Evolutionary conservation across 1,140 invertebrate species (phyloP), one percentile per base, ranked within the genome.

Genomic region (Euwallacea similis): DNA sequence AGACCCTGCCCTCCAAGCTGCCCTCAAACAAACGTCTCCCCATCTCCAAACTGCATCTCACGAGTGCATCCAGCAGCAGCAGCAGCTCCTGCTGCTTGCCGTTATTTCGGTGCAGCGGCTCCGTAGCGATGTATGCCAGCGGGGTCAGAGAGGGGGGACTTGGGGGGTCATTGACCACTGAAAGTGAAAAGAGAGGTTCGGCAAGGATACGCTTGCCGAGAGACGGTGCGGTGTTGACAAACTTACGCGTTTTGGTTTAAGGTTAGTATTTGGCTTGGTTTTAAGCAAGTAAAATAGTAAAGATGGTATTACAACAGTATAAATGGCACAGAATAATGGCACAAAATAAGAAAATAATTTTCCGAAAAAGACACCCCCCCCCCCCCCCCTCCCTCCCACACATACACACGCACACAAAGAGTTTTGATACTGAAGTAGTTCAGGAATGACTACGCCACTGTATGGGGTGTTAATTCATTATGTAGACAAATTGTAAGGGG

Each of bases 151-250:
- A 59, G 62, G 72, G 68, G 58, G 63, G 64, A 47, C 42, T n/a
- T 44, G 47, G 42, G 44, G 74, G 74, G 74, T 78, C 76, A 74
- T 74, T 71, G 74, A 64, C 76, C 76, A 73, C 76, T 76, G 76
- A 78, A 78, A 78, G 76, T 78, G 76, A 78, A 78, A 78, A 76
- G 76, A 78, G 76, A 78, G 74, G 76, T 75, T 75, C 72, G 72
- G 75, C 74, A 76, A 76, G 75, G 75, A 76, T 76, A 76, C 64
- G 62, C 63, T 42, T 67, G 46, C 44, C 43, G 46, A 15, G 47
- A 62, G 69, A 53, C 63, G 71, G 16, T 56, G 33, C 54, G 33
- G 9, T 15, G 62, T 64, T 64, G 62, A 33, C 62, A 61, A 13
- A n/a, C 8, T 43, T 61, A 64, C 44, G 11, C 13, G 1, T 50